Evolutionary conservation across 1,140 invertebrate species (phyloP), one percentile per base, ranked within the genome.

Genomic region (Rhagoletis pomonella): DNA sequence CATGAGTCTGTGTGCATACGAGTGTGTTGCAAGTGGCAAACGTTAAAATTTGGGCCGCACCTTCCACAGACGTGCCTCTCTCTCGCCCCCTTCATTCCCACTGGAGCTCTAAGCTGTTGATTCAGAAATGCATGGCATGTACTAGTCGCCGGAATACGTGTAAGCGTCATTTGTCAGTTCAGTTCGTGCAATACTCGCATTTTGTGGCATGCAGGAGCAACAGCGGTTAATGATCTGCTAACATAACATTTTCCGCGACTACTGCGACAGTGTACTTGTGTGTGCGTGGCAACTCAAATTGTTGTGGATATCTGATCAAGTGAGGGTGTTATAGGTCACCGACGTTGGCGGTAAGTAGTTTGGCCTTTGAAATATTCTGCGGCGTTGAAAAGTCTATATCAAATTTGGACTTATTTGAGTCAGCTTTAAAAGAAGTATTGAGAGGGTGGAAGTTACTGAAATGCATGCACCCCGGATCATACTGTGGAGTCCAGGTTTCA

Each of bases 201-300:
- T 50, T 81, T 81, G 73, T 81, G 73, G 73, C 47, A 81, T 81
- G 47, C 73, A 81, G 50, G 73, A 81, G 73, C n/a, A 29, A 29
- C 29, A 55, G 73, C 73, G 73, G 73, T 81, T 81, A 81, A 81
- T 81, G 73, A 81, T 81, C 73, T 81, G 73, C 73, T 81, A 81
- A 29, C 29, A 29, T 29, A 55, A 50, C 47, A 81, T 12, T 81
- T 29, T 29, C 29, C 29, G 29, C 29, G 29, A 29, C 12, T 73
- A 17, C 10, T 60, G 50, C 14, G 39, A 59, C 14, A 10, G 19
- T 55, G 17, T 19, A 29, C 1, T 55, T 55, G 6, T 58, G 7
- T 29, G 47, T 81, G 0, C 2, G 47, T 55, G 7, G 7, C 4
- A 9, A 9, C n/a, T 55, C 29, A 67, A 67, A 39, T 67, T 19